A percentile compares a stretch with the other conserved stretches of the same genome.
Conservation (phyloP, 2,113 vertebrate genomes). For the Rhinichthys klamathensis region DNA sequence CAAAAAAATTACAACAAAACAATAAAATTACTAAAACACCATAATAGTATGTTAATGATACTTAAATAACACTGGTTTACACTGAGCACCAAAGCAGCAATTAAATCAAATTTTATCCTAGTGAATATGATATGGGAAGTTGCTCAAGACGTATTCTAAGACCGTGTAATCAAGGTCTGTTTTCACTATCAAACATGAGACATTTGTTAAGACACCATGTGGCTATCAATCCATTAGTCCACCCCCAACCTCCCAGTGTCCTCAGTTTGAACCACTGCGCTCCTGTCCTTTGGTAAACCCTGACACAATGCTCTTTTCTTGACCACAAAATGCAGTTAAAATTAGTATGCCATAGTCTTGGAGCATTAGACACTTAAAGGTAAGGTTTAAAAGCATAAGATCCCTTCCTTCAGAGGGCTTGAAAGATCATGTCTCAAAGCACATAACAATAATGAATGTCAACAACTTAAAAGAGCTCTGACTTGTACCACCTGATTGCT, state of each 20-base stretch:
- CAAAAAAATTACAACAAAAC: too few species aligned
- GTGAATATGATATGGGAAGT: background rate
- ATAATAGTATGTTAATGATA: too few species aligned
- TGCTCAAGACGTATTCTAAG: conserved; percentile 17
- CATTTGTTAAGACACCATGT: conserved; percentile 7
- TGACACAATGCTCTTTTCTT: background rate
- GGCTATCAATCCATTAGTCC: conserved; percentile 16
- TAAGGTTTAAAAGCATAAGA: too few species aligned
- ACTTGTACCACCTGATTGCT: too few species aligned
- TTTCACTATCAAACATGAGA: conserved; percentile 28
- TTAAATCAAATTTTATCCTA: background rate
- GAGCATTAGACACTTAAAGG: background rate
- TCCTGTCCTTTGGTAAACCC: conserved; percentile 40
- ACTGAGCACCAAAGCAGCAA: background rate
- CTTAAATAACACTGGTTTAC: too few species aligned
- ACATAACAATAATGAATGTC: too few species aligned
- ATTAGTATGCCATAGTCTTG: background rate
- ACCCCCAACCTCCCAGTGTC: conserved; percentile 15
- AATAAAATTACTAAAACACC: too few species aligned
- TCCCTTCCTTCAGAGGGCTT: too few species aligned
- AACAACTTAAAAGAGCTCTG: too few species aligned
- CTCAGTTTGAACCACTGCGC: conserved; percentile 10
- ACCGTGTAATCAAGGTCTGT: conserved; percentile 17
- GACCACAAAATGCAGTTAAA: background rate
- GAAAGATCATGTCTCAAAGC: too few species aligned